A percentile compares a stretch with the other conserved stretches of the same genome.
Evolutionary conservation across 2,888 invertebrate species (phyloP).

Genomic region (Rhyacophila evoluta): DNA sequence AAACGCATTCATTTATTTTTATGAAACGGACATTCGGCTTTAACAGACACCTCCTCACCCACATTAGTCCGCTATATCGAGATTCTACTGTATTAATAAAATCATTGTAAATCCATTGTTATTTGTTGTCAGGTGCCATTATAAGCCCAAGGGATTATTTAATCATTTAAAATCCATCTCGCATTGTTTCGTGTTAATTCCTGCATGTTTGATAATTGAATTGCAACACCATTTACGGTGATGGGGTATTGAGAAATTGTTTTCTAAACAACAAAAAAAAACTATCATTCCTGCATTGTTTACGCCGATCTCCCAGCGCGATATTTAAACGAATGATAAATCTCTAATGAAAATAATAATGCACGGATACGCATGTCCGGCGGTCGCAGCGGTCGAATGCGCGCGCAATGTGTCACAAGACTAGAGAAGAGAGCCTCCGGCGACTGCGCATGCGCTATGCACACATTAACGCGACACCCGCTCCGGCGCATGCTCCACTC

Average conservation of each 20-base stretch:
- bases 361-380: conserved; percentile 33
- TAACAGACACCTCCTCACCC: no score
- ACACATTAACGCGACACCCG: conserved; percentile 37
- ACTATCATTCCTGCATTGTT: neutral
- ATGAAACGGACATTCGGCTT: no score
- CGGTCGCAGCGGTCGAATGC: conserved; percentile 39
- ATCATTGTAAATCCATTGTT: no score
- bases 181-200: neutral
- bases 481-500: conserved; percentile 39
- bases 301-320: neutral
- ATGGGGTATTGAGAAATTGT: neutral
- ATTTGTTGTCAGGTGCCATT: no score
- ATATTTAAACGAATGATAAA: neutral
- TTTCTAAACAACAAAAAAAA: neutral
- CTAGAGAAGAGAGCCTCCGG: neutral
- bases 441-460: conserved; percentile 16
- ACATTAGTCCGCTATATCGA: no score
- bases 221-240: neutral
- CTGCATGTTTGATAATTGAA: neutral
- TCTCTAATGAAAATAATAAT: conserved; percentile 22
- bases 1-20: no score
- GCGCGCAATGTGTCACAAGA: conserved; percentile 34
- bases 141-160: no score
- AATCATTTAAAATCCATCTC: neutral
- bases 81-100: no score